phyloP scores from a whole-genome alignment of 2,113 vertebrate genomes.

The Eulemur macaco region DNA sequence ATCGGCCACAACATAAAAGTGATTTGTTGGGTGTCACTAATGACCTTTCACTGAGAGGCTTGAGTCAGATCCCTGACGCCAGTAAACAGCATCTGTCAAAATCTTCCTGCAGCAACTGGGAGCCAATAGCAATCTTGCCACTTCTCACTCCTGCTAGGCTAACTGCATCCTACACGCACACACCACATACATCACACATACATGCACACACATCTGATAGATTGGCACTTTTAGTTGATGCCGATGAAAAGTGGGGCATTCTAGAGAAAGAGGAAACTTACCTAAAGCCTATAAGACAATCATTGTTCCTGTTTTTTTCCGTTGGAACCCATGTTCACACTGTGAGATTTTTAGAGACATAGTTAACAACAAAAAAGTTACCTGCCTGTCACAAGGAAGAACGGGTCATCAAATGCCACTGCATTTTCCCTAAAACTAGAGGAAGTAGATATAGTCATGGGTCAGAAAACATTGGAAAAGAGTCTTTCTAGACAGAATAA shows the following conservation, averaged over 20 bases:
- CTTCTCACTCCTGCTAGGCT: background rate
- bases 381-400: background rate
- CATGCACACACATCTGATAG: background rate
- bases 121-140: background rate
- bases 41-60: constrained; percentile 68
- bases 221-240: background rate
- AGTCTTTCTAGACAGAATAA: background rate
- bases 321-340: background rate
- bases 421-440: background rate
- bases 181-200: background rate
- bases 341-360: background rate
- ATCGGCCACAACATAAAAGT: constrained; percentile 68
- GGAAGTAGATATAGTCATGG: background rate
- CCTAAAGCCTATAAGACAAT: background rate
- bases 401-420: background rate
- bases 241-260: background rate
- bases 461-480: background rate
- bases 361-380: background rate
- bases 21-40: constrained; percentile 71
- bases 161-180: background rate
- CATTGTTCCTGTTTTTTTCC: background rate
- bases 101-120: background rate
- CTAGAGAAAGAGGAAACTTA: background rate
- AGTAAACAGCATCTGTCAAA: constrained; percentile 65
- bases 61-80: constrained; percentile 59